Conservation (phyloP, 2,113 vertebrate genomes). For the Syngnathoides biaculeatus region DNA sequence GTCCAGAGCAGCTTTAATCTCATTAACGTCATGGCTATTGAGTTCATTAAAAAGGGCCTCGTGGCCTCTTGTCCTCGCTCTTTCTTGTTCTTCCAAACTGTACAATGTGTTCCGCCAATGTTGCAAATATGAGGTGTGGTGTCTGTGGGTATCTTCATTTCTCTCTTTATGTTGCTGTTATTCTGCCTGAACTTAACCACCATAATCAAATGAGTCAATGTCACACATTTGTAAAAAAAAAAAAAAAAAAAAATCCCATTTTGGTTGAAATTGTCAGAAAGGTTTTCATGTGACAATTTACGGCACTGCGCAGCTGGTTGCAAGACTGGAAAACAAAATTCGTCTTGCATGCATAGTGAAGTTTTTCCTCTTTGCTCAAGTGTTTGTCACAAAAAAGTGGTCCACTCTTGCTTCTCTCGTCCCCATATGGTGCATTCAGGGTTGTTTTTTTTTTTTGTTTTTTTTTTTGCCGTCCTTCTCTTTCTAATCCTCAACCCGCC, state of each 20-base stretch:
- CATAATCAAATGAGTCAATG: not conserved
- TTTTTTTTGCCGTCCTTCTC: not conserved
- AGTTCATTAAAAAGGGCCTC: slow-evolving; percentile 34
- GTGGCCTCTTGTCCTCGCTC: not conserved
- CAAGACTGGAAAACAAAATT: not conserved
- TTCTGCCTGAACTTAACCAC: not conserved
- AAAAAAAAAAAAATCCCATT: not conserved
- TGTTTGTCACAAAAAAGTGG: not conserved
- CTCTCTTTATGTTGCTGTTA: not conserved
- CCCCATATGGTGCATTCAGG: not conserved
- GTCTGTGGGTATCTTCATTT: not conserved
- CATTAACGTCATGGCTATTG: slow-evolving; percentile 31
- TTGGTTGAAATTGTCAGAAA: not conserved
- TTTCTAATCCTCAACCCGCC: not conserved
- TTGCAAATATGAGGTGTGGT: too few relatives aligned
- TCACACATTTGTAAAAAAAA: not conserved
- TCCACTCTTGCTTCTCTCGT: not conserved
- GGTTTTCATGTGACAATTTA: not conserved
- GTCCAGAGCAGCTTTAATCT: slow-evolving; percentile 33
- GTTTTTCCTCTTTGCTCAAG: not conserved
- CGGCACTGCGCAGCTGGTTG: too few relatives aligned
- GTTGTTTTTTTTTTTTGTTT: not conserved
- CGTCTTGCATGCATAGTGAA: too few relatives aligned
- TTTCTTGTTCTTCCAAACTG: slow-evolving; percentile 1
- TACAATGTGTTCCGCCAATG: not conserved